These are phyloP conservation scores for Aricia agestis DNA, from an alignment of 1,140 invertebrate genomes.

Conservation along the genomic window DNA sequence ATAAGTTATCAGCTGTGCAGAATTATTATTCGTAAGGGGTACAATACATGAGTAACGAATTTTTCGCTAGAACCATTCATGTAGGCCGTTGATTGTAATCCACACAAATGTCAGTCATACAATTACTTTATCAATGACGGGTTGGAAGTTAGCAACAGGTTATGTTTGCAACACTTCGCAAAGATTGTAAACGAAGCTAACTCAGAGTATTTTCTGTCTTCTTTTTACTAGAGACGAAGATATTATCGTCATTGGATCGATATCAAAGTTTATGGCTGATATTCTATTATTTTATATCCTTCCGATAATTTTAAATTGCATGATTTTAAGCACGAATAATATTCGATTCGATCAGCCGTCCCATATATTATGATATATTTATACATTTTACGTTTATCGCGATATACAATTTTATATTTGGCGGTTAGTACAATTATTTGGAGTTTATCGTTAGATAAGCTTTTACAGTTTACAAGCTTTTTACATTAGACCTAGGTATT, in stretches of 20 bases:
- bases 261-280: neutral
- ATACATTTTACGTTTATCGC: neutral
- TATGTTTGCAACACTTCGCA: neutral
- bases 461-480: neutral
- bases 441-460: neutral
- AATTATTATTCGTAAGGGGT: too few species aligned
- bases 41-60: neutral
- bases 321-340: neutral
- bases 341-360: slow-evolving; percentile 2
- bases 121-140: neutral
- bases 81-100: neutral
- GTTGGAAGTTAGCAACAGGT: neutral
- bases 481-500: neutral
- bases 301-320: neutral
- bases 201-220: neutral
- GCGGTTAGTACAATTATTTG: neutral
- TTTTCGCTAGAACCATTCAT: neutral
- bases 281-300: neutral
- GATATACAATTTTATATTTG: slow-evolving; percentile 5
- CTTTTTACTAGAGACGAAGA: neutral
- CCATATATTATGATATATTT: slow-evolving; percentile 6
- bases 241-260: neutral
- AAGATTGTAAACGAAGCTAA: neutral
- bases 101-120: neutral
- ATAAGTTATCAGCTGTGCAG: too few species aligned